Base-by-base conservation (phyloP, 2,888 invertebrate genomes). In the Apoda limacodes region DNA sequence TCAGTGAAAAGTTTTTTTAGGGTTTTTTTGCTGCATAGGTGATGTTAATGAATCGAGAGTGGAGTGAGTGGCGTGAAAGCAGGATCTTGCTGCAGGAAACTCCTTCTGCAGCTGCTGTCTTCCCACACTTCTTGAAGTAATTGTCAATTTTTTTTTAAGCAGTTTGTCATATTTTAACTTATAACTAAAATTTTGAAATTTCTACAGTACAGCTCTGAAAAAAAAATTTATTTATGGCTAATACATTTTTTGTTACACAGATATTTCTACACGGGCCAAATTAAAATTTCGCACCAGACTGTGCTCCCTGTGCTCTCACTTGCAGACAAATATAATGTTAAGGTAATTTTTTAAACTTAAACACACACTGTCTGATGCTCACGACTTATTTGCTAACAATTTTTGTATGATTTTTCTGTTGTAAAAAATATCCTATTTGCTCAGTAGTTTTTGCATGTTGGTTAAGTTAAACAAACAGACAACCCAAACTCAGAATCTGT, bases 241-340 rank as follows among this genome's bases (percentile, higher is more conserved):
- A 11, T 1, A 22, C 9, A 34, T 9, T 14, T 17, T 14, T 28
- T 17, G 21, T 9, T 13, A 43, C 39, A 7, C 58, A 75, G 78
- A 39, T 92, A 90, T 60, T 86, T 97, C 59, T 97, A 97, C 74
- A 94, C 94, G 0, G 97, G 96, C 22, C 89, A 90, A 69, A 91
- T 97, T 46, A 85, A 87, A 50, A 90, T 97, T 53, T 92, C 91
- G 4, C 87, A 93, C 45, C 84, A 86, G 30, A 89, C 90, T 38
- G 95, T 94, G 27, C 85, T 96, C 71, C 93, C 95, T 4, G 87
- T 96, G 45, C 81, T 97, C 30, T 91, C 91, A 6, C 76, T 97
- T 33, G 95, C 95, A 22, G 97, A 97, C 68, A 97, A 97, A 72
- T 97, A 97, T 69, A 94, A 95, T 76, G 93, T 97, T 9, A 90